Evolutionary conservation across 2,888 invertebrate genomes (phyloP), one percentile per base, ranked within the genome.

Genomic region (Luffia ferchaultella): DNA sequence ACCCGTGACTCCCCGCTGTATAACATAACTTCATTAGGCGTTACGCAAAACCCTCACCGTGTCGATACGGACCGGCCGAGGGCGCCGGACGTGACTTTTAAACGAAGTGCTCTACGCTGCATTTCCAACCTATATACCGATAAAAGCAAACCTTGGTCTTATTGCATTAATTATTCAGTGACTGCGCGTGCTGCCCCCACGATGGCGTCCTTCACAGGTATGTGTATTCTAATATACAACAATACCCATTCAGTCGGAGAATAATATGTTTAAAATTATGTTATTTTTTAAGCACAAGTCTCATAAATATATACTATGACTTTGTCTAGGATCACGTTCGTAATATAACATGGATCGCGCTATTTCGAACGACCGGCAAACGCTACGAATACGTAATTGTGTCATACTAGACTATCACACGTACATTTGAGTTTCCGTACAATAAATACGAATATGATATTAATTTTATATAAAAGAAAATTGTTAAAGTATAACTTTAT

Each of bases 141-240:
- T 17, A 61, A 60, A 58, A 65, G 58, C 67, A 73, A 79, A 76
- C 76, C 76, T 78, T 73, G 75, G 60, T 60, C 62, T 52, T 50
- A 65, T 62, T 73, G 73, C 78, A 80, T 83, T 67, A 73, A 79
- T 80, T 75, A 82, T 82, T 80, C 80, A 82, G 77, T 73, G 69
- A 64, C 70, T 71, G 70, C 71, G 75, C 73, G 63, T 68, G 63
- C 70, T 65, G 66, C 67, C 66, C 71, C 65, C 74, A 79, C 77
- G 77, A 82, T 83, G 82, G 82, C 78, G 79, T 67, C 70, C 65
- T 65, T 65, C 66, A 67, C 71, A 78, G 82, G 82, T 83, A 74
- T 18, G 40, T 19, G 17, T 9, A 45, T 45, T 18, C 5, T 3
- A n/a, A n/a, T n/a, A n/a, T n/a, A n/a, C n/a, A n/a, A n/a, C n/a